Conservation (phyloP, 2,888 invertebrate genomes). For the Diabrotica balteata region DNA sequence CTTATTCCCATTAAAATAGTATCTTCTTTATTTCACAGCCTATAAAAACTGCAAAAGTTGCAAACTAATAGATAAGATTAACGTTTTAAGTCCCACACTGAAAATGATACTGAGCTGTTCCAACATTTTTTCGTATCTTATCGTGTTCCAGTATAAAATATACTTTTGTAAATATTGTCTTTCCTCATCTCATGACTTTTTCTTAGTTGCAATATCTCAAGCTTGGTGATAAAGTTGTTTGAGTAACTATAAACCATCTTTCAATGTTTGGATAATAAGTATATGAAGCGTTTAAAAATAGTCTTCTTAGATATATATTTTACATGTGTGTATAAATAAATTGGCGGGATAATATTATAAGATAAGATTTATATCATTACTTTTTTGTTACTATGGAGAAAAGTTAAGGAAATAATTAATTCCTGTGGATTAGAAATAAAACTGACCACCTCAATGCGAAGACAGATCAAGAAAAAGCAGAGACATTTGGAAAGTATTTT, state of each 20-base stretch:
- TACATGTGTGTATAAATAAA: not conserved
- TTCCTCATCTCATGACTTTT: not conserved
- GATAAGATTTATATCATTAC: not conserved
- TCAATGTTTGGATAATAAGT: not conserved
- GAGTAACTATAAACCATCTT: too few species aligned
- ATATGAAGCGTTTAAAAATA: slow-evolving; percentile 3
- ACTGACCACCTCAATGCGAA: too few species aligned
- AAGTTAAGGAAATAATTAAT: not conserved
- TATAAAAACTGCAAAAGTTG: too few species aligned
- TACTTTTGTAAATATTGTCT: slow-evolving; percentile 4
- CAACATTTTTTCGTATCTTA: slow-evolving; percentile 2
- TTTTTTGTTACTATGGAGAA: slow-evolving; percentile 3
- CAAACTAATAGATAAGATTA: too few species aligned
- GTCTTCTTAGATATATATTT: not conserved
- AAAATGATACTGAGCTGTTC: too few species aligned
- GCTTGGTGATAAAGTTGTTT: not conserved
- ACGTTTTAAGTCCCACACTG: too few species aligned
- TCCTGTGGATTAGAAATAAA: too few species aligned
- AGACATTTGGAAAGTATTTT: too few species aligned
- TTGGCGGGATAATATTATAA: not conserved
- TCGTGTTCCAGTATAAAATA: not conserved
- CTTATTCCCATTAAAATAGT: too few species aligned
- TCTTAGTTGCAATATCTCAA: not conserved
- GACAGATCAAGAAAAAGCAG: too few species aligned
- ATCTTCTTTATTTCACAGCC: too few species aligned